phyloP scores from a whole-genome alignment of 2,113 vertebrate genomes.

The Eclectus roratus region DNA sequence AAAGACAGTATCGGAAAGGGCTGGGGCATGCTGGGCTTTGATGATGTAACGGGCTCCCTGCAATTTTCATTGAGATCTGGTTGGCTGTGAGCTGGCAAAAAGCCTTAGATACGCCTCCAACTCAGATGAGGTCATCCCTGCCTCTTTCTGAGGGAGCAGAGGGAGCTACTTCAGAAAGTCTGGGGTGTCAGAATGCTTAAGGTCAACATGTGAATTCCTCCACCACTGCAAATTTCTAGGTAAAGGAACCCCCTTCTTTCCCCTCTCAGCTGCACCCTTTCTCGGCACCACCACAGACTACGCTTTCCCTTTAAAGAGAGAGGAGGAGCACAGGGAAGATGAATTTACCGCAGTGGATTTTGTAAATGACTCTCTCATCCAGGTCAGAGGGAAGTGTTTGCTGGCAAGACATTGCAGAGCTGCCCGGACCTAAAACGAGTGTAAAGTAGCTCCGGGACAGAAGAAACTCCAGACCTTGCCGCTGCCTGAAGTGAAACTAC shows the following conservation, averaged over 20 bases:
- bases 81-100: slow-evolving; percentile 65
- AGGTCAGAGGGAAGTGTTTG: background rate
- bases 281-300: background rate
- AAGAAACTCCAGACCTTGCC: slow-evolving; percentile 19
- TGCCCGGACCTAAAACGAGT: background rate
- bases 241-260: background rate
- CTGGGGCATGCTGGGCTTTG: slow-evolving; percentile 71
- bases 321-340: slow-evolving; percentile 54
- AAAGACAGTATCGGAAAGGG: slow-evolving; percentile 5
- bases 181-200: background rate
- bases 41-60: slow-evolving; percentile 81
- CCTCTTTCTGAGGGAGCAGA: background rate
- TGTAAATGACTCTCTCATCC: slow-evolving; percentile 3
- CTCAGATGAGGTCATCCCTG: slow-evolving; percentile 73
- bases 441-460: background rate
- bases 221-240: background rate
- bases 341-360: slow-evolving; percentile 61
- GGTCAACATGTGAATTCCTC: background rate
- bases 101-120: slow-evolving; percentile 59
- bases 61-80: slow-evolving; percentile 70
- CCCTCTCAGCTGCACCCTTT: background rate
- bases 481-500: slow-evolving; percentile 14
- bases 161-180: background rate
- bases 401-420: background rate
- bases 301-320: slow-evolving; percentile 27